These are phyloP conservation scores for Leptosomus discolor DNA, from an alignment of 2,113 vertebrate genomes.

Conservation along the genomic window DNA sequence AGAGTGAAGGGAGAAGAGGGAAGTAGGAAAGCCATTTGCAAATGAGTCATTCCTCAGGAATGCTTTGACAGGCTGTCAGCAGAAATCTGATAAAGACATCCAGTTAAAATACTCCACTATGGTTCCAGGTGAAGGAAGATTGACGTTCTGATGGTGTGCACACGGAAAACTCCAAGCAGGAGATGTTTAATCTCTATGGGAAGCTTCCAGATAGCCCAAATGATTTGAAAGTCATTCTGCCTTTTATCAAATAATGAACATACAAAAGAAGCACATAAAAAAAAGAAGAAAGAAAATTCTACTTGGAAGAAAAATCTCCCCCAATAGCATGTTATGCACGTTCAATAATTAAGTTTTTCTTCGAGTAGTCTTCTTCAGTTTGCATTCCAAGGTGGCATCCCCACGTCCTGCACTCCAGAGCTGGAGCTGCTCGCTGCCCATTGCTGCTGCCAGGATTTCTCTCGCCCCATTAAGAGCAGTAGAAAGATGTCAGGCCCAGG, in stretches of 20 bases:
- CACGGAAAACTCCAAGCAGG: background rate
- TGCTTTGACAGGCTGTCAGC: slow-evolving; percentile 50
- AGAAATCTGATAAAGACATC: slow-evolving; percentile 20
- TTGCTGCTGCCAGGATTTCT: background rate
- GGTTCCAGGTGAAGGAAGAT: background rate
- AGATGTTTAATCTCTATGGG: slow-evolving; percentile 14
- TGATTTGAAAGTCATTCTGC: background rate
- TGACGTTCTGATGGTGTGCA: background rate
- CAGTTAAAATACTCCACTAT: background rate
- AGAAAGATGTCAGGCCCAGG: background rate
- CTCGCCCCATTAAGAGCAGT: background rate
- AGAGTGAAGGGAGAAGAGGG: background rate
- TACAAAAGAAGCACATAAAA: background rate
- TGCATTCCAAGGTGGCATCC: background rate
- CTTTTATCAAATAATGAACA: slow-evolving; percentile 16
- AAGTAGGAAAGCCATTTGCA: slow-evolving; percentile 17
- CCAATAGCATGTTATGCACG: background rate
- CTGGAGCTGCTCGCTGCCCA: background rate
- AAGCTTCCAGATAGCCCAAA: background rate
- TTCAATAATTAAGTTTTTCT: background rate
- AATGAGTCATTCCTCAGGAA: slow-evolving; percentile 2
- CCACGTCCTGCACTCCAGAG: background rate
- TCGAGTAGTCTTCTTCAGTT: background rate
- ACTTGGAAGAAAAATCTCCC: background rate
- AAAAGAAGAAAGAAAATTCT: background rate